Conservation (phyloP, 2,888 invertebrate genomes). For the Petrolisthes cinctipes region DNA sequence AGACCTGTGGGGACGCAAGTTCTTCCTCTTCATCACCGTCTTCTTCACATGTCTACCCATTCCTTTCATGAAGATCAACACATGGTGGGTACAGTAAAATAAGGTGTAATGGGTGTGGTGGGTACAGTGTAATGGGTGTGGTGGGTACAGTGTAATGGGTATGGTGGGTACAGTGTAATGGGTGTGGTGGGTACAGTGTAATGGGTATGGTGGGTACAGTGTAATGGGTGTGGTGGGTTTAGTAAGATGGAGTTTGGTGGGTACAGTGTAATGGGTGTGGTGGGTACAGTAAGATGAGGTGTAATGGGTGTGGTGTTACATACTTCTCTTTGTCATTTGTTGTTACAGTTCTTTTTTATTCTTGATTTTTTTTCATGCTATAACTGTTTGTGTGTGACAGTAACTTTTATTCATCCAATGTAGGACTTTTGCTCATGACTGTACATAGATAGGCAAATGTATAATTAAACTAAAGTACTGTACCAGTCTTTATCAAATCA, state of each 20-base stretch:
- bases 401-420: no score
- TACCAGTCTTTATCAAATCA: no score
- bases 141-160: background rate
- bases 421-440: no score
- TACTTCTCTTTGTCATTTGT: no score
- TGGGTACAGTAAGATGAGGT: no score
- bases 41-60: slow-evolving; percentile 99
- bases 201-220: background rate
- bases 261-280: no score
- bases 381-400: no score
- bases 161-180: background rate
- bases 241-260: background rate
- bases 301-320: no score
- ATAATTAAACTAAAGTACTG: no score
- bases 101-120: background rate
- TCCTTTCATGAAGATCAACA: slow-evolving; percentile 98
- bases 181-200: background rate
- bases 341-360: no score
- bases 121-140: background rate
- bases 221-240: background rate
- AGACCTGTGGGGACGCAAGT: slow-evolving; percentile 98
- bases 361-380: no score
- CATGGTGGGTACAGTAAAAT: slow-evolving; percentile 77
- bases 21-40: slow-evolving; percentile 96
- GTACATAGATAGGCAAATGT: no score